phyloP scores from a whole-genome alignment of 2,797 vertebrate genomes.

The Hylomyscus alleni region DNA sequence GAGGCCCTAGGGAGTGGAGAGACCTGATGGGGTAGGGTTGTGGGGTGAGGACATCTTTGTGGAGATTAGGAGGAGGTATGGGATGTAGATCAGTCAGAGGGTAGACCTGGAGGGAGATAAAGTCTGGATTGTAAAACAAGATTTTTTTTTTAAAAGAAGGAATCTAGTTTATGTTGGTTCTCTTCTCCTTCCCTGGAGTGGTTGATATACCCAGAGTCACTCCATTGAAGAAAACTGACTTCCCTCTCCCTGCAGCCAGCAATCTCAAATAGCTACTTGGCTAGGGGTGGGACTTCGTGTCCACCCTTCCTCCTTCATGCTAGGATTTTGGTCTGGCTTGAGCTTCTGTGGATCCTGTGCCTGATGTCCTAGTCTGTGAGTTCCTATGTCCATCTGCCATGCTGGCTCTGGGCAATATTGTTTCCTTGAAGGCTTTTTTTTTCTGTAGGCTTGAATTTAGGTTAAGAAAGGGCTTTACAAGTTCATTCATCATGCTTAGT shows the following conservation, averaged over 20 bases:
- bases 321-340: not conserved
- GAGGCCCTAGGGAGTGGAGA: too few species aligned
- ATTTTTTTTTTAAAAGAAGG: too few species aligned
- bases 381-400: not conserved
- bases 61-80: too few species aligned
- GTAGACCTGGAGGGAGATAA: too few species aligned
- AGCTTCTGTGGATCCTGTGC: not conserved
- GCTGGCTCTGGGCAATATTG: not conserved
- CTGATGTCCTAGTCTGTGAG: not conserved
- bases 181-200: not conserved
- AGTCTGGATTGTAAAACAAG: too few species aligned
- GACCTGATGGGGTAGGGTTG: too few species aligned
- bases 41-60: too few species aligned
- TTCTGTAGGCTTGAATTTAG: constrained; percentile 1
- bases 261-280: not conserved
- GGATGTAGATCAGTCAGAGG: too few species aligned
- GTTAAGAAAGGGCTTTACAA: constrained; percentile 11
- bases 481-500: not conserved
- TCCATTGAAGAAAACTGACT: not conserved
- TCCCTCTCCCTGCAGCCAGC: not conserved
- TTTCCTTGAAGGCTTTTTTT: not conserved
- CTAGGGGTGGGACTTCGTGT: not conserved
- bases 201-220: not conserved
- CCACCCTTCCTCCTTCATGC: too few species aligned
- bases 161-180: not conserved